Base-by-base conservation (phyloP, 2,797 vertebrate species). In the Diplodus sargus region DNA sequence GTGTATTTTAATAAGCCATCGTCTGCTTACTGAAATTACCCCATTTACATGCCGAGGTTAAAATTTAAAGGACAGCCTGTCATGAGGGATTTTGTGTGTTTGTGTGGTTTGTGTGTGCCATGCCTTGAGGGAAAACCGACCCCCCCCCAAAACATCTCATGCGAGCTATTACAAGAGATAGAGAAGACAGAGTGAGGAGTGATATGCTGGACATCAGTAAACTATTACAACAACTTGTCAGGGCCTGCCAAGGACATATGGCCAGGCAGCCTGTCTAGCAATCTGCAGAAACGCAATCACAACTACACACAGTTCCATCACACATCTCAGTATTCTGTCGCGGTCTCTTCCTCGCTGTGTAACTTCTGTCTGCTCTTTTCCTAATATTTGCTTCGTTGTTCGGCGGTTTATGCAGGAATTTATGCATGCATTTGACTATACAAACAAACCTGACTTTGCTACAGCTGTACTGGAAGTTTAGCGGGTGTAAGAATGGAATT, bases 211-310 rank as follows among this genome's bases (percentile, higher is more conserved):
- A 84, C 78, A 79, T 89, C 76, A 80, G 74, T 77, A 76, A 59
- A 85, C 84, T 83, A 83, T 87, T 89, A 78, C 73, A 75, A 64
- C 48, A 81, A 85, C 75, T 85, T 89, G 84, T 87, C 69, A 70
- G 60, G 47, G 85, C 81, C 77, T 92, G 89, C 87, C 87, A 90
- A 84, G 80, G 84, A 87, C 89, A 91, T 90, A 91, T 89, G 87
- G 90, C 74, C 54, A 76, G 70, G 68, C 89, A 91, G 90, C 80
- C 87, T 92, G 87, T 90, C 85, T 79, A 76, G 83, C 82, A 88
- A 85, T 87, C 86, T 91, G 87, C 64, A 81, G 76, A 59, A 34
- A 66, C 81, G 60, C 22, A 42, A 79, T 85, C 80, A 70, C 85
- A 86, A 71, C 78, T 77, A 75, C 70, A 77, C 64, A 72, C 69